Percentiles rank a stretch among this genome's conserved stretches.
Conservation (phyloP, 2,888 invertebrate genomes). For the Caenorhabditis sp. region DNA sequence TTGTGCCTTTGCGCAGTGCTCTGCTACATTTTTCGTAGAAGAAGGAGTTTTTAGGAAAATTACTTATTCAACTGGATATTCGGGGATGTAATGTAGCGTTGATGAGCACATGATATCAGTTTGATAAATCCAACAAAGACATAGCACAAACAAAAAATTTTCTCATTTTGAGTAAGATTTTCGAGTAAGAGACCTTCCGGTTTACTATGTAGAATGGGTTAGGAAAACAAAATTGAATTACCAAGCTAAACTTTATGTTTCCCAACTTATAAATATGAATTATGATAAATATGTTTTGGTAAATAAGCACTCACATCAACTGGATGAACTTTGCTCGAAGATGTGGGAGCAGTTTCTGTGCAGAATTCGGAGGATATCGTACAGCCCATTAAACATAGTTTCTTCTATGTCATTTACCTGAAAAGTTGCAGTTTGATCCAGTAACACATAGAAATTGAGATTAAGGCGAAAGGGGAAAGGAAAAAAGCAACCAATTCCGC, state of each 20-base stretch:
- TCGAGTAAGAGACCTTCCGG: too few species aligned
- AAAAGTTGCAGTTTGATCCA: neutral
- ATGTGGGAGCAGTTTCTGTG: slow-evolving; percentile 12
- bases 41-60: too few species aligned
- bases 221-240: neutral
- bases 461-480: neutral
- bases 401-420: slow-evolving; percentile 15
- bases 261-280: too few species aligned
- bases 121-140: neutral
- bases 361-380: slow-evolving; percentile 46
- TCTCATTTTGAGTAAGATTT: too few species aligned
- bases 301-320: slow-evolving; percentile 41
- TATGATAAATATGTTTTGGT: too few species aligned
- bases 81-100: too few species aligned
- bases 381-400: slow-evolving; percentile 63
- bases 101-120: neutral
- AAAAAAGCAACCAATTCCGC: neutral
- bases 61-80: too few species aligned
- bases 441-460: neutral
- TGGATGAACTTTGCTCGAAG: slow-evolving; percentile 53
- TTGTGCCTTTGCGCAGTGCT: too few species aligned
- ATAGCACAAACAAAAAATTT: too few species aligned
- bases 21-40: too few species aligned
- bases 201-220: too few species aligned
- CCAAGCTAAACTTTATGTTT: neutral